These are phyloP conservation scores for Characodon lateralis DNA, from an alignment of 2,797 vertebrate species.

Conservation along the genomic window DNA sequence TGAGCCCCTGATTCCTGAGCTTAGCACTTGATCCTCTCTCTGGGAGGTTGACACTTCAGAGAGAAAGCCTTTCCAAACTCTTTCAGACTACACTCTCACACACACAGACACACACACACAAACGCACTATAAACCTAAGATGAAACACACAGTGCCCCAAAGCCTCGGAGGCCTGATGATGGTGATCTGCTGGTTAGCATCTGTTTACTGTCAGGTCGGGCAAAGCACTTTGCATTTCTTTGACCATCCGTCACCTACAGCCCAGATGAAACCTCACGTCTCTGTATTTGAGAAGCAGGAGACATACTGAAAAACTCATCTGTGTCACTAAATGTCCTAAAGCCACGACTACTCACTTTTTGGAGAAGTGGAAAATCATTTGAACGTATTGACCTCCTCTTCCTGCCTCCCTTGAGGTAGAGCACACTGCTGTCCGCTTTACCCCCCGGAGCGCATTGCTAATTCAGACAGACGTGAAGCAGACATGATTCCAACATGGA, in stretches of 20 bases:
- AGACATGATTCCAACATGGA: constrained; percentile 42
- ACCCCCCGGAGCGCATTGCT: constrained; percentile 18
- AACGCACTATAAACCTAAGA: constrained; percentile 13
- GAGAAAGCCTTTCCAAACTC: constrained; percentile 62
- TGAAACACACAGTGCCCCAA: constrained; percentile 12
- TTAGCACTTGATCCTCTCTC: constrained; percentile 77
- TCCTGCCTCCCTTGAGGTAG: constrained; percentile 39
- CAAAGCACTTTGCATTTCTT: constrained; percentile 49
- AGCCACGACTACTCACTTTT: constrained; percentile 44
- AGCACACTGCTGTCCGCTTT: constrained; percentile 23
- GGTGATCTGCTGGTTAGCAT: constrained; percentile 71
- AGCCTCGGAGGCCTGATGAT: constrained; percentile 49
- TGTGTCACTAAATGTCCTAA: constrained; percentile 47
- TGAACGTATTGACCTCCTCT: constrained; percentile 57
- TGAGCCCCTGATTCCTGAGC: constrained; percentile 68
- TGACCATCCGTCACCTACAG: constrained; percentile 48
- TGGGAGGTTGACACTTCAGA: constrained; percentile 75
- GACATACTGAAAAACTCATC: constrained; percentile 54
- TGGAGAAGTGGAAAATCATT: constrained; percentile 45
- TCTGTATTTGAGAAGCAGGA: constrained; percentile 43
- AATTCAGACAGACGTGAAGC: constrained; percentile 57
- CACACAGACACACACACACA: constrained; percentile 18
- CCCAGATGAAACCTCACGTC: constrained; percentile 24
- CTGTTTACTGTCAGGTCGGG: constrained; percentile 60
- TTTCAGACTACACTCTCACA: constrained; percentile 29